A percentile compares a stretch with the other conserved stretches of the same genome.
phyloP scores from a whole-genome alignment of 2,888 invertebrate genomes.

The Macroteleia sp. region DNA sequence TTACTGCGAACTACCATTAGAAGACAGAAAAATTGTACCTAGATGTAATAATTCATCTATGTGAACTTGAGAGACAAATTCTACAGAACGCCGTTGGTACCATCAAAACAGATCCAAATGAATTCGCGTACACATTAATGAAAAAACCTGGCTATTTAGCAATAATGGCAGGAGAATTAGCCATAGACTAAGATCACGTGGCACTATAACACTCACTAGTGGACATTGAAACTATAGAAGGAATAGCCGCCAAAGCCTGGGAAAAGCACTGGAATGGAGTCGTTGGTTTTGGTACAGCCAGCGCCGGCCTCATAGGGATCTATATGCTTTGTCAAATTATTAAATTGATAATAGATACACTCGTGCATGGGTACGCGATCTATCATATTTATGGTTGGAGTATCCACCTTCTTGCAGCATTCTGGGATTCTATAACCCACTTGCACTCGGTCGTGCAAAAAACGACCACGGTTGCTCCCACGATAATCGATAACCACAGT shows the following conservation, averaged over 20 bases:
- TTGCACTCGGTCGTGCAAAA: no score
- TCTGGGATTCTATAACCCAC: constrained; percentile 8
- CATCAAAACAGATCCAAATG: constrained; percentile 66
- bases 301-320: constrained; percentile 38
- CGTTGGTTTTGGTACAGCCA: constrained; percentile 27
- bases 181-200: background rate
- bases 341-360: constrained; percentile 19
- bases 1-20: no score
- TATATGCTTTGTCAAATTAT: background rate
- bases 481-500: no score
- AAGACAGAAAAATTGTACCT: constrained; percentile 60
- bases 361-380: constrained; percentile 4
- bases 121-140: constrained; percentile 67
- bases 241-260: constrained; percentile 1
- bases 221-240: constrained; percentile 13
- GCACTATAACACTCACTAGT: constrained; percentile 21
- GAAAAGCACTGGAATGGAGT: constrained; percentile 24
- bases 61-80: constrained; percentile 68
- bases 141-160: constrained; percentile 70
- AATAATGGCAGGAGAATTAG: background rate
- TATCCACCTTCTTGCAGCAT: constrained; percentile 3
- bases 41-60: constrained; percentile 66
- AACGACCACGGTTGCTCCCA: no score
- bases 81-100: constrained; percentile 66
- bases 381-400: constrained; percentile 12